Conservation (phyloP, 2,797 vertebrate genomes). For the Limosa lapponica region DNA sequence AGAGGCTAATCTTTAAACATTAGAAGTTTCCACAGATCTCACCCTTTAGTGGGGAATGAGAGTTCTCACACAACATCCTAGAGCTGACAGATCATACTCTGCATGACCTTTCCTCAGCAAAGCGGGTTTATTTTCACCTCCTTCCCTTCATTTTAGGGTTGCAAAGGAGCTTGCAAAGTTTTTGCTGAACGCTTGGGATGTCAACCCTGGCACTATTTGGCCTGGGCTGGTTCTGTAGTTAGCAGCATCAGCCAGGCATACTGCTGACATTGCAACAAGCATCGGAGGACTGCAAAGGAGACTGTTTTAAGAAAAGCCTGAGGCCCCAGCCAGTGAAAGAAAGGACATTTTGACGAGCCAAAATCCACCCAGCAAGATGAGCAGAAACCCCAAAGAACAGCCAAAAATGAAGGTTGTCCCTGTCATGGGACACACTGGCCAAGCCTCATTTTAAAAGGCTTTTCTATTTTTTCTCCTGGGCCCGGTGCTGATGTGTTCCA, state of each 20-base stretch:
- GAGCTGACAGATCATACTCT: neutral
- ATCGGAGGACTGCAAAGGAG: neutral
- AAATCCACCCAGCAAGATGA: neutral
- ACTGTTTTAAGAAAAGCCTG: neutral
- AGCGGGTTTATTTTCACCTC: neutral
- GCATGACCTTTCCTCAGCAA: neutral
- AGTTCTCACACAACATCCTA: neutral
- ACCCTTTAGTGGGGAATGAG: neutral
- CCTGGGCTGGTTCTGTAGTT: rapidly evolving
- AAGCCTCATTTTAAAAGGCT: neutral
- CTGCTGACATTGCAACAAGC: neutral
- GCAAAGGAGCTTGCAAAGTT: neutral
- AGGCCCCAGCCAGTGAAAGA: neutral
- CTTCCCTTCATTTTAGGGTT: neutral
- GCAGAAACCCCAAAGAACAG: neutral
- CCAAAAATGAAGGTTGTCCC: neutral
- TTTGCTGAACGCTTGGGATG: neutral
- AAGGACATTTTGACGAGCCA: neutral
- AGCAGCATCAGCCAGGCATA: neutral
- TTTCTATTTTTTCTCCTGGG: neutral
- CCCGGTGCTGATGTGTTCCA: neutral
- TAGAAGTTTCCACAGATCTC: neutral
- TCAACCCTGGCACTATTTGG: neutral
- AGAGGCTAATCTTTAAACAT: neutral
- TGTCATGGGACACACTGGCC: neutral